Conservation (phyloP, 2,888 invertebrate genomes). For the Aricia artaxerxes region DNA sequence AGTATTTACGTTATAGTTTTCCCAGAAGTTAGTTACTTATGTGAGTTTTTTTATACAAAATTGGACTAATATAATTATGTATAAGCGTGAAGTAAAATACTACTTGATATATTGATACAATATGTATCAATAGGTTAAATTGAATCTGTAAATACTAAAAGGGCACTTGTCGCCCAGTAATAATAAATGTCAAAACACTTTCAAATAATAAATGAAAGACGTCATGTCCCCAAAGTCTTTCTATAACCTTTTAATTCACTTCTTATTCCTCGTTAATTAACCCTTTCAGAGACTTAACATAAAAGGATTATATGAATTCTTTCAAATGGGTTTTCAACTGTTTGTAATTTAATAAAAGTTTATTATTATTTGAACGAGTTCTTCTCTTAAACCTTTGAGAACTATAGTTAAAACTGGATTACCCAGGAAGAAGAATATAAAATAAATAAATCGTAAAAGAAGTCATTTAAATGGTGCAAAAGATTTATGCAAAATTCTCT, state of each 20-base stretch:
- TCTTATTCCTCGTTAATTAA: constrained; percentile 72
- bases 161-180: too few relatives aligned
- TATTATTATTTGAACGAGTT: constrained; percentile 29
- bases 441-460: not conserved
- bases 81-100: too few relatives aligned
- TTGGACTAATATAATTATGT: too few relatives aligned
- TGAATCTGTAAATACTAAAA: too few relatives aligned
- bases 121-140: too few relatives aligned
- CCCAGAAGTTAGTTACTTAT: not conserved
- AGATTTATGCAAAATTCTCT: not conserved
- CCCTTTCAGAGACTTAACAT: constrained; percentile 57
- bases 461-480: not conserved
- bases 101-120: too few relatives aligned
- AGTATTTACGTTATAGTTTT: not conserved
- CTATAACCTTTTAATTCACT: constrained; percentile 66
- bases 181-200: not conserved
- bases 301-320: constrained; percentile 51
- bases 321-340: constrained; percentile 42
- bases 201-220: not conserved
- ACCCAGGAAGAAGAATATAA: not conserved
- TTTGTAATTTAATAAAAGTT: constrained; percentile 33
- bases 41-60: too few relatives aligned
- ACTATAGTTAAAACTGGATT: not conserved
- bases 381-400: constrained; percentile 3
- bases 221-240: constrained; percentile 50